Evolutionary conservation across 2,113 vertebrate species (phyloP), one percentile per base, ranked within the genome.

Genomic region (Paedocypris sp.): DNA sequence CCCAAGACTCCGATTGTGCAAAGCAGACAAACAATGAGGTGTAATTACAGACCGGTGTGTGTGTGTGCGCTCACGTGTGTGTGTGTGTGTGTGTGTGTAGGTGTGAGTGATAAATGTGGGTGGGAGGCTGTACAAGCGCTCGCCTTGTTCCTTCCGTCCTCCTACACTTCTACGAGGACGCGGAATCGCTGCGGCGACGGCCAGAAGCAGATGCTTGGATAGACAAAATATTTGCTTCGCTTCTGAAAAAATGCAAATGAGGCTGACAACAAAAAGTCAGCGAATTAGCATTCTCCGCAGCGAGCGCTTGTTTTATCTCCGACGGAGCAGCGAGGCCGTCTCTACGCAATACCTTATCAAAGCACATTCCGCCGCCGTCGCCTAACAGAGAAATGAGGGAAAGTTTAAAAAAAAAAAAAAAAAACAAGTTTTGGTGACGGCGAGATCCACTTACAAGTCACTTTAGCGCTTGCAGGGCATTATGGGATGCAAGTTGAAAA

Each of bases 321-420:
- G 23, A 10, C 36, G 12, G 25, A 1, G 3, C 10, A 28, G 49
- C 12, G 29, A 25, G 22, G 29, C 15, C 33, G 26, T 22, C 22
- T 13, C 41, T 46, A 35, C 31, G 28, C n/a, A 16, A 54, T 64
- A n/a, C 16, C 23, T 64, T 56, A 53, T 64, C 61, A 54, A 31
- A 45, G 16, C 25, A 49, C 23, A 45, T 48, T 29, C 25, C 31
- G 15, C 26, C 47, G 28, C 12, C 25, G 11, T 49, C 28, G 4
- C 31, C 31, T 31, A 9, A 49, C 13, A 49, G 47, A 29, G 15
- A 29, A 29, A 49, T 29, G 18, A n/a, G 47, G 22, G 42, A 4
- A 5, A n/a, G n/a, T n/a, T n/a, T n/a, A n/a, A n/a, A n/a, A n/a
- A 16, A 49, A 13, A 36, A 49, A 36, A 49, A 2, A 11, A 39